These are phyloP conservation scores for Masticophis lateralis DNA, from an alignment of 2,797 vertebrate species.

Conservation along the genomic window DNA sequence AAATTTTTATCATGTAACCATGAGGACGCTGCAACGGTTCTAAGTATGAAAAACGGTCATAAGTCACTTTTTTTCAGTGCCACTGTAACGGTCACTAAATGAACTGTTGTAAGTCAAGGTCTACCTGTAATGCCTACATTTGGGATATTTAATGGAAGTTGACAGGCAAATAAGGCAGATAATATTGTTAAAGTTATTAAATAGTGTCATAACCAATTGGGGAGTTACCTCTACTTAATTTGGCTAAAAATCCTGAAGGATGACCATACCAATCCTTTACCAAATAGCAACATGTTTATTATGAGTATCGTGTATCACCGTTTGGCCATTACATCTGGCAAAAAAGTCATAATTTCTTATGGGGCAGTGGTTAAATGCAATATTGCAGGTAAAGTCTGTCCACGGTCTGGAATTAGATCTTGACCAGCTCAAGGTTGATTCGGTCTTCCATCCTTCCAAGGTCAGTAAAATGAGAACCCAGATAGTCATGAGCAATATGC, in stretches of 20 bases:
- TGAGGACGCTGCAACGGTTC: background rate
- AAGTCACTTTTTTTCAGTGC: background rate
- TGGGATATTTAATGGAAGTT: slow-evolving; percentile 5
- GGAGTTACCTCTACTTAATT: background rate
- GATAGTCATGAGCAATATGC: background rate
- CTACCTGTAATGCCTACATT: slow-evolving; percentile 11
- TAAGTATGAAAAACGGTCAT: background rate
- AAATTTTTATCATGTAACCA: background rate
- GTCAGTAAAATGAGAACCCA: background rate
- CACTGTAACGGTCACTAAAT: background rate
- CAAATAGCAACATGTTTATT: background rate
- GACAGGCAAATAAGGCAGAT: background rate
- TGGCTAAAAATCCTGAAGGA: background rate
- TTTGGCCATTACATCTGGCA: background rate
- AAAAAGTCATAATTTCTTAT: background rate
- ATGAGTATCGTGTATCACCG: background rate
- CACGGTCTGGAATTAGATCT: background rate
- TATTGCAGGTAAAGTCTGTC: background rate
- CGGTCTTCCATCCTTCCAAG: background rate
- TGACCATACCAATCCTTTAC: background rate
- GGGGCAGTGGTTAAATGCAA: background rate
- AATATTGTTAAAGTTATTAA: too few species aligned
- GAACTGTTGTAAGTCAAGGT: background rate
- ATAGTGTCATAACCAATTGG: background rate
- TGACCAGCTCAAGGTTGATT: background rate